These are phyloP conservation scores for Bostrychus sinensis DNA, from an alignment of 2,113 vertebrate species.

Conservation along the genomic window DNA sequence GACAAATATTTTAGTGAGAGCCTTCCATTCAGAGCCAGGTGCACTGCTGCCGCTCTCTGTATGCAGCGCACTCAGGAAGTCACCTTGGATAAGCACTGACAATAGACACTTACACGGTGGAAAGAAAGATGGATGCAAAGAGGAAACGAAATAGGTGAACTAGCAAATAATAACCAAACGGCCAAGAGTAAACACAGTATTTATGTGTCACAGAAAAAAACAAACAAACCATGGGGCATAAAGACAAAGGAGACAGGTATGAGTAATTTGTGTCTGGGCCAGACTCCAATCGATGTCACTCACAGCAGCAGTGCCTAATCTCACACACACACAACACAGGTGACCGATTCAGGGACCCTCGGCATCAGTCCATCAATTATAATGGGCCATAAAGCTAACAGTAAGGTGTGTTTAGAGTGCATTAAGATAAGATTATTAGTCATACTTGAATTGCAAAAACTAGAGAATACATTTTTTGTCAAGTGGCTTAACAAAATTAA, in stretches of 20 bases:
- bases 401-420: too few relatives aligned
- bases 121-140: slow-evolving; percentile 20
- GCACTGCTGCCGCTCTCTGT: slow-evolving; percentile 26
- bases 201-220: not conserved
- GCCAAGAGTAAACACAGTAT: not conserved
- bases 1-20: slow-evolving; percentile 49
- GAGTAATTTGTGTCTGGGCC: slow-evolving; percentile 15
- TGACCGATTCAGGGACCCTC: not conserved
- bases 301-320: slow-evolving; percentile 8
- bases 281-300: slow-evolving; percentile 25
- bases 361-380: not conserved
- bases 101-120: slow-evolving; percentile 24
- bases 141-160: not conserved
- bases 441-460: too few relatives aligned
- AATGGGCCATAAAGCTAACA: not conserved
- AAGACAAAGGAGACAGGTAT: not conserved
- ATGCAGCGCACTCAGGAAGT: slow-evolving; percentile 46
- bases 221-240: not conserved
- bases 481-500: too few relatives aligned
- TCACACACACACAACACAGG: slow-evolving; percentile 3
- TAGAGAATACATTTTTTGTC: too few relatives aligned
- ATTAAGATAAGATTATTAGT: too few relatives aligned
- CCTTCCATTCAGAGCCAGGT: slow-evolving; percentile 43
- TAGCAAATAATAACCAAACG: not conserved
- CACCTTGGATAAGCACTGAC: slow-evolving; percentile 58